Evolutionary conservation across 2,888 invertebrate genomes (phyloP).

Genomic region (Heliothis peltigera): DNA sequence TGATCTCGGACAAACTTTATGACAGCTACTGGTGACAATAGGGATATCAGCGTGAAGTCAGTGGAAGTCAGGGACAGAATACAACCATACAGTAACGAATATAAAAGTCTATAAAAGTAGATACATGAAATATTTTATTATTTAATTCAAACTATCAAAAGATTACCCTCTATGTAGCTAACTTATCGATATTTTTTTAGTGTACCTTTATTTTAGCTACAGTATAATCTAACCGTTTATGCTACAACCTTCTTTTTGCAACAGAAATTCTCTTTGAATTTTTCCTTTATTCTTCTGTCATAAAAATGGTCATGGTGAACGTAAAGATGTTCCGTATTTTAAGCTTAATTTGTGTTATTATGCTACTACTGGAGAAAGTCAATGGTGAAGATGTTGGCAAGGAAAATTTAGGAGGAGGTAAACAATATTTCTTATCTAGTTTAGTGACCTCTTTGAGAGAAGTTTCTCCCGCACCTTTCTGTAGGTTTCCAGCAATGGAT

Average conservation of each 20-base stretch:
- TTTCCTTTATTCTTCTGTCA: conserved; percentile 11
- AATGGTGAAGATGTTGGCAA: conserved; percentile 20
- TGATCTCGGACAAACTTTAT: conserved; percentile 6
- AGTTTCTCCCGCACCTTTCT: too few relatives aligned
- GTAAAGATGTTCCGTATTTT: conserved; percentile 35
- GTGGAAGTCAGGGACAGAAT: too few relatives aligned
- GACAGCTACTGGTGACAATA: conserved; percentile 5
- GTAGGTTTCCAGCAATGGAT: too few relatives aligned
- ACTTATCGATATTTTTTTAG: too few relatives aligned
- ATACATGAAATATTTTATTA: too few relatives aligned
- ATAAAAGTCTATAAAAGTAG: too few relatives aligned
- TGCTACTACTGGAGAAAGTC: conserved; percentile 10
- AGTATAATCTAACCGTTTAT: too few relatives aligned
- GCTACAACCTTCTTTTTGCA: neutral
- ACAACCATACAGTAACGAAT: too few relatives aligned
- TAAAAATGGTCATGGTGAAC: neutral
- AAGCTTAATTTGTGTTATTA: conserved; percentile 33
- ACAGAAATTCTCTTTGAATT: conserved; percentile 12
- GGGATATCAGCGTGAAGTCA: neutral
- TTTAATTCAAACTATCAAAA: too few relatives aligned
- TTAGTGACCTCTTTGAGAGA: too few relatives aligned
- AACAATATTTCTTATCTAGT: neutral
- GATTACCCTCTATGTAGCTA: too few relatives aligned
- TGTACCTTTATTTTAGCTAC: too few relatives aligned
- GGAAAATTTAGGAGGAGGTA: conserved; percentile 16